Base-by-base conservation (phyloP, 2,888 invertebrate species). In the Drosophila antonietae region DNA sequence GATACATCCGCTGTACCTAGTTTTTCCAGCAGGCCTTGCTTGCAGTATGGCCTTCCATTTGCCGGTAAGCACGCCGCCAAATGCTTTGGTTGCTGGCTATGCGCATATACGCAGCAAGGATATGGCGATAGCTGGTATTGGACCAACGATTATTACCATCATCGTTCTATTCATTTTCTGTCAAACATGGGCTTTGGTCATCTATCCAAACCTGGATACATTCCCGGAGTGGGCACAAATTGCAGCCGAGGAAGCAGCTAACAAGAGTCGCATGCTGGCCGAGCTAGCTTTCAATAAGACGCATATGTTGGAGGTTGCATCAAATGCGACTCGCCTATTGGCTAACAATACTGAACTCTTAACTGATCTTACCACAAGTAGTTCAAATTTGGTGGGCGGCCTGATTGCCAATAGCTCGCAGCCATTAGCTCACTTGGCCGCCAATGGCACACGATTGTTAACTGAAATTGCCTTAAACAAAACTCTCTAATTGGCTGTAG, bases 21-120 rank as follows among this genome's bases (percentile, higher is more conserved):
- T 98, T 95, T 94, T 98, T 83, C 98, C 98, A 0, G 97, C 97
- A 0, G 95, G 98, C 0, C 93, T 98, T 31, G 96, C 97, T 28
- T 97, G 97, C 91, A 98, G 98, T 61, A 97, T 97, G 94, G 97
- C 97, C 10, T 97, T 98, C 94, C 97, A 97, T 94, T 94, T 98
- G 92, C 98, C 98, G 0, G 98, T 98, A 15, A 98, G 98, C 55
- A 98, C 98, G 0, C 98, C 98, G 3, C 98, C 98, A 18, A 98
- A 98, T 93, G 98, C 98, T 5, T 97, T 99, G 69, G 98, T 97
- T 0, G 97, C 97, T 23, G 96, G 96, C 0, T 96, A 96, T 14
- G 96, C 96, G 3, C 95, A 95, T 83, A 97, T 97, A 93, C 95
- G 95, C 75, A 96, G 96, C 9, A 94, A 95, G 68, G 96, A 97